These are phyloP conservation scores for roundworm (Caenorhabditis elegans) DNA, from an alignment of 1,140 invertebrate genomes.

Conservation along the genomic window DNA sequence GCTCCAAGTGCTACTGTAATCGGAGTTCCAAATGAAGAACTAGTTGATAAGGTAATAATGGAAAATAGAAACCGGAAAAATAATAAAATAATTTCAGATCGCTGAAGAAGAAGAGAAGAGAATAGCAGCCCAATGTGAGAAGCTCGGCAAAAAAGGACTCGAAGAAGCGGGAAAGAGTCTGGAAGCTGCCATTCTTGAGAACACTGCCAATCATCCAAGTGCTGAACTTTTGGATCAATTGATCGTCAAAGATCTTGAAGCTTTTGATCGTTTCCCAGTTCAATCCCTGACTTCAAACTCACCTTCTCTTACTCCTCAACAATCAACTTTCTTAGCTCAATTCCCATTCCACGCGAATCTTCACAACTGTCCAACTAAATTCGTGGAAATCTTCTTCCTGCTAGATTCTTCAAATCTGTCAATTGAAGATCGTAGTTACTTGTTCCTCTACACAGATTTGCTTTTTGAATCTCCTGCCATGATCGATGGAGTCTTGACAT, in stretches of 20 bases:
- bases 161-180: constrained; percentile 72
- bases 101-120: constrained; percentile 69
- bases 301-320: constrained; percentile 68
- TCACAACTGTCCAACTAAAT: constrained; percentile 80
- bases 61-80: constrained; percentile 63
- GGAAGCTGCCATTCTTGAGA: constrained; percentile 75
- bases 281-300: constrained; percentile 71
- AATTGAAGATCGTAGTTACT: constrained; percentile 73
- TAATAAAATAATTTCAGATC: constrained; percentile 67
- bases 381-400: constrained; percentile 78
- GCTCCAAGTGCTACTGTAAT: constrained; percentile 68
- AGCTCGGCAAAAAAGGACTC: constrained; percentile 75
- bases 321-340: constrained; percentile 68
- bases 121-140: constrained; percentile 72
- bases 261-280: constrained; percentile 74
- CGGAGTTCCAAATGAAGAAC: constrained; percentile 67
- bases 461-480: constrained; percentile 71
- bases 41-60: constrained; percentile 70
- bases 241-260: constrained; percentile 73
- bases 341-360: constrained; percentile 75
- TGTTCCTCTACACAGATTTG: constrained; percentile 76
- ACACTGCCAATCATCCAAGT: constrained; percentile 70
- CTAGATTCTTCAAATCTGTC: constrained; percentile 76
- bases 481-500: constrained; percentile 71
- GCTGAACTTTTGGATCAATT: constrained; percentile 53